These are phyloP conservation scores for Cyprinella venusta DNA, from an alignment of 2,797 vertebrate genomes.

Conservation along the genomic window DNA sequence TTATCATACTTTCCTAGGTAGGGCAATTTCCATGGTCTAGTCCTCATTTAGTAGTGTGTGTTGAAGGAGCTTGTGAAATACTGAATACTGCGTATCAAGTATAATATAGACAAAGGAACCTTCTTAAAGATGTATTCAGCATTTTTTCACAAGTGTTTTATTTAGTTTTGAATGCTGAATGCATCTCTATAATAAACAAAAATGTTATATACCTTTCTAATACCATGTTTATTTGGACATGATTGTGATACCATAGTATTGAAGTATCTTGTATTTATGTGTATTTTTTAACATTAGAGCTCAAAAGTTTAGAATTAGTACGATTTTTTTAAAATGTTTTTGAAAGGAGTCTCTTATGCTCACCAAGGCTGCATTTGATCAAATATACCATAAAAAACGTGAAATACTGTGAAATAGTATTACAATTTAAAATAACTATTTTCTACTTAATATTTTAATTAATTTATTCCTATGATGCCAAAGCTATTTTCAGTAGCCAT, in stretches of 20 bases:
- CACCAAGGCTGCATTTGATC: background rate
- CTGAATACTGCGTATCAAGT: background rate
- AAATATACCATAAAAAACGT: background rate
- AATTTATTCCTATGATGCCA: too few relatives aligned
- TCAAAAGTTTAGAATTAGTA: too few relatives aligned
- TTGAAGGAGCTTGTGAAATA: background rate
- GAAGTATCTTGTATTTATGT: too few relatives aligned
- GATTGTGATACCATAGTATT: background rate
- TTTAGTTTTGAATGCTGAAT: too few relatives aligned
- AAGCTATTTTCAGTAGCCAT: background rate
- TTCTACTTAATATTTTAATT: too few relatives aligned
- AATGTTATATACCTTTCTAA: background rate
- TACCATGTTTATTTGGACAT: background rate
- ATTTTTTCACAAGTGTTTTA: background rate
- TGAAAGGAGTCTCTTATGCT: too few relatives aligned
- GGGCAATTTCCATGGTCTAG: background rate
- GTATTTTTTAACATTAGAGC: too few relatives aligned
- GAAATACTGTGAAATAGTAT: too few relatives aligned
- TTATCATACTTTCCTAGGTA: conserved; percentile 5
- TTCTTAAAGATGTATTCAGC: background rate
- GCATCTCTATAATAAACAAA: too few relatives aligned
- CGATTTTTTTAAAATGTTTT: too few relatives aligned
- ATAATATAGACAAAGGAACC: background rate
- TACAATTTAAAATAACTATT: too few relatives aligned
- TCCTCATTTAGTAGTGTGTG: background rate